phyloP scores from a whole-genome alignment of 2,113 vertebrate species.

The Melanostigma gelatinosum region DNA sequence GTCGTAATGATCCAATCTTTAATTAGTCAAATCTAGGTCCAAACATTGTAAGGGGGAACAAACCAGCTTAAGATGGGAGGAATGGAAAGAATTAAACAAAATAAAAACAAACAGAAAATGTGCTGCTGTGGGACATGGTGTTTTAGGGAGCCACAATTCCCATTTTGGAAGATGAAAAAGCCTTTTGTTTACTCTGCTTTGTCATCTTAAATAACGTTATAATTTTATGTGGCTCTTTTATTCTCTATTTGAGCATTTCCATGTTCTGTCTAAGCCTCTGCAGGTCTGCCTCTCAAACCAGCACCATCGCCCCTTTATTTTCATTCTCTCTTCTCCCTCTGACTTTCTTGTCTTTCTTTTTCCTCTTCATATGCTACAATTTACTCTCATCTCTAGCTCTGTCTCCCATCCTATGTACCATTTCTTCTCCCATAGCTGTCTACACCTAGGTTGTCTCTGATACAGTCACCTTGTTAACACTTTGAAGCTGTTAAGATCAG shows the following conservation, averaged over 20 bases:
- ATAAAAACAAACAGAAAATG: background rate
- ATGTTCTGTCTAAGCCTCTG: background rate
- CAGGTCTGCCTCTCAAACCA: background rate
- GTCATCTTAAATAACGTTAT: background rate
- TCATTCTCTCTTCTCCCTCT: slow-evolving; percentile 1
- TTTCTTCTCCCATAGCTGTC: slow-evolving; percentile 51
- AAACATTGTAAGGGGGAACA: slow-evolving; percentile 35
- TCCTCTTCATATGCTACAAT: background rate
- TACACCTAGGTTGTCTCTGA: slow-evolving; percentile 58
- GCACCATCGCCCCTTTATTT: slow-evolving; percentile 1
- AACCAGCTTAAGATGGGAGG: slow-evolving; percentile 10
- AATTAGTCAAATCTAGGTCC: slow-evolving; percentile 45
- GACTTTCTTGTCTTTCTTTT: slow-evolving; percentile 6
- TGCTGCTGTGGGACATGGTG: background rate
- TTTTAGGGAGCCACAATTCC: slow-evolving; percentile 6
- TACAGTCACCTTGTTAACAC: slow-evolving; percentile 78
- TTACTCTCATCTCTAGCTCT: slow-evolving; percentile 29
- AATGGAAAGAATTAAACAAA: background rate
- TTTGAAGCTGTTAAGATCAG: slow-evolving; percentile 80
- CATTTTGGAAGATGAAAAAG: slow-evolving; percentile 4
- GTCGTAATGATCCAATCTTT: slow-evolving; percentile 24
- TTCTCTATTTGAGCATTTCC: background rate
- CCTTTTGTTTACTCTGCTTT: slow-evolving; percentile 13
- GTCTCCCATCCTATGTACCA: slow-evolving; percentile 19
- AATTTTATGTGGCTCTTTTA: background rate